Conservation (phyloP, 2,888 invertebrate species). For the Drosophila buzzatii region DNA sequence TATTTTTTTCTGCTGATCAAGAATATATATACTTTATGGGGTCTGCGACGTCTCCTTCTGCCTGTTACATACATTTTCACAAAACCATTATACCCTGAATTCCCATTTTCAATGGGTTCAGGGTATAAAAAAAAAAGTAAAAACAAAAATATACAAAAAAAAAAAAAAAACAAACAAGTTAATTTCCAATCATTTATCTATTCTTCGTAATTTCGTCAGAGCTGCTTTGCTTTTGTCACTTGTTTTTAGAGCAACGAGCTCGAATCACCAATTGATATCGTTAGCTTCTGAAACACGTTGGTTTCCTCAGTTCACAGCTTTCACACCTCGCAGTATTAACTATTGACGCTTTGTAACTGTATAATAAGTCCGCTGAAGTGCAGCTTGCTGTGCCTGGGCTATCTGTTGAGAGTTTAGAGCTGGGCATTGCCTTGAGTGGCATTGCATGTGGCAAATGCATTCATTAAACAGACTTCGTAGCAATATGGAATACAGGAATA, state of each 20-base stretch:
- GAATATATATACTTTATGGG: no score
- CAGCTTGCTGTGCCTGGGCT: not conserved
- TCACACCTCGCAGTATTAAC: not conserved
- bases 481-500: conserved; percentile 3
- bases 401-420: not conserved
- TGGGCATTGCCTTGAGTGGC: conserved; percentile 24
- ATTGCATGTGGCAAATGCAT: conserved; percentile 46
- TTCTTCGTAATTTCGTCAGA: not conserved
- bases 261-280: not conserved
- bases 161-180: not conserved
- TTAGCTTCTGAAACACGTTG: not conserved
- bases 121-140: no score
- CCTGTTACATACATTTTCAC: no score
- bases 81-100: no score
- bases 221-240: not conserved
- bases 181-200: not conserved
- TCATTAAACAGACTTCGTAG: conserved; percentile 27
- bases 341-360: conserved; percentile 3
- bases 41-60: no score
- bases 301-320: not conserved
- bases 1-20: no score
- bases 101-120: no score
- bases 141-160: not conserved
- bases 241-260: not conserved
- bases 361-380: not conserved